Conservation (phyloP, 2,113 vertebrate genomes). For the Polypterus senegalus region DNA sequence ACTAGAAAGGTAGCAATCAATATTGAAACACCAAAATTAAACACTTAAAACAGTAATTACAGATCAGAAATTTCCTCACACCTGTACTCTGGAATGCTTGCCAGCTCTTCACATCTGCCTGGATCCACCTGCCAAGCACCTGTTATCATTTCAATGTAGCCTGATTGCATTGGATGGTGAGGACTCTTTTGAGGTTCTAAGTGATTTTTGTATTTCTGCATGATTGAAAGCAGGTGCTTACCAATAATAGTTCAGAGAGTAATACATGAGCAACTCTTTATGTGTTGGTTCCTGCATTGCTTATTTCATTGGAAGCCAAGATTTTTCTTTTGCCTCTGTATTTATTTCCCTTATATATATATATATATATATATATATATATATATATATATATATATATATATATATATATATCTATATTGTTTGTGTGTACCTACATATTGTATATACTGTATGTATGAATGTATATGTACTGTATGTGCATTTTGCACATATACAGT, state of each 20-base stretch:
- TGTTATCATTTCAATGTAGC: constrained; percentile 93
- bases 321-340: constrained; percentile 27
- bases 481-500: neutral
- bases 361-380: too few species aligned
- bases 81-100: constrained; percentile 84
- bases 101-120: constrained; percentile 85
- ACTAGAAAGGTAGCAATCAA: constrained; percentile 80
- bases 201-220: constrained; percentile 81
- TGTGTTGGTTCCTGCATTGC: constrained; percentile 51
- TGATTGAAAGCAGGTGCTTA: constrained; percentile 97
- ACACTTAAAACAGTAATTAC: constrained; percentile 95
- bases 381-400: too few species aligned
- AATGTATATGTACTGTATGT: neutral
- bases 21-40: constrained; percentile 93
- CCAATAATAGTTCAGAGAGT: constrained; percentile 72
- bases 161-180: constrained; percentile 94
- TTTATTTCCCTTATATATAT: neutral
- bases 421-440: neutral
- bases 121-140: constrained; percentile 98
- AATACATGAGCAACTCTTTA: constrained; percentile 91
- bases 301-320: constrained; percentile 41
- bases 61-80: constrained; percentile 83
- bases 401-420: neutral
- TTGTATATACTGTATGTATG: neutral
- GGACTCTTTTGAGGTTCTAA: constrained; percentile 95